These are phyloP conservation scores for Anarrhichthys ocellatus DNA, from an alignment of 2,113 vertebrate species.

Conservation along the genomic window DNA sequence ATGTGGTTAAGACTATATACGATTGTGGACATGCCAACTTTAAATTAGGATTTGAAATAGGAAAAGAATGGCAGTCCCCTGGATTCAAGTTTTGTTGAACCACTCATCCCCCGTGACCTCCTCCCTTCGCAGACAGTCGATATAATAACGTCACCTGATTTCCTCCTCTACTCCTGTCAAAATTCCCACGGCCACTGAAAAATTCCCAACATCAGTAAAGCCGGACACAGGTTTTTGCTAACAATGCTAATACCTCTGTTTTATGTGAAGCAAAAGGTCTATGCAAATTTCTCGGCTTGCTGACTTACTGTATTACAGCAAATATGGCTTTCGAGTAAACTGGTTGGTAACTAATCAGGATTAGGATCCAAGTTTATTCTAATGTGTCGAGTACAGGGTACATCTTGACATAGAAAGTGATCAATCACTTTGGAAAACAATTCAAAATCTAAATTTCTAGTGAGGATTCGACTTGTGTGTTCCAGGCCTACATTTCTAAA, in stretches of 20 bases:
- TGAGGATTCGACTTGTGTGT: background rate
- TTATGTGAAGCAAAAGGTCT: background rate
- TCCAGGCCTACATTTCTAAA: background rate
- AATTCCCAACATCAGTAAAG: background rate
- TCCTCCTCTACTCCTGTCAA: too few species aligned
- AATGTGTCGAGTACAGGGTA: background rate
- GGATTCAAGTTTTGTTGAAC: background rate
- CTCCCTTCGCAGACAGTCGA: background rate
- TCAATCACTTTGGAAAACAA: background rate
- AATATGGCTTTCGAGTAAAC: background rate
- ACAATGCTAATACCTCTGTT: background rate
- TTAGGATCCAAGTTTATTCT: background rate
- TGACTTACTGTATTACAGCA: background rate
- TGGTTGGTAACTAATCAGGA: background rate
- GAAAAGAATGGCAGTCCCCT: background rate
- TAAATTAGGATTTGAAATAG: background rate
- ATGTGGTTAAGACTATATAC: background rate
- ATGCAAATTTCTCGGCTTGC: background rate
- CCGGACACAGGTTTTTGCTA: background rate
- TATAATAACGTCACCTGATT: background rate
- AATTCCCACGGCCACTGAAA: background rate
- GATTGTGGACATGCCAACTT: background rate
- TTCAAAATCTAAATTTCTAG: background rate
- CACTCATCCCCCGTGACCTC: background rate
- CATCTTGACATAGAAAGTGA: background rate